phyloP scores from a whole-genome alignment of 2,797 vertebrate species.

The Neopelma chrysocephalum region DNA sequence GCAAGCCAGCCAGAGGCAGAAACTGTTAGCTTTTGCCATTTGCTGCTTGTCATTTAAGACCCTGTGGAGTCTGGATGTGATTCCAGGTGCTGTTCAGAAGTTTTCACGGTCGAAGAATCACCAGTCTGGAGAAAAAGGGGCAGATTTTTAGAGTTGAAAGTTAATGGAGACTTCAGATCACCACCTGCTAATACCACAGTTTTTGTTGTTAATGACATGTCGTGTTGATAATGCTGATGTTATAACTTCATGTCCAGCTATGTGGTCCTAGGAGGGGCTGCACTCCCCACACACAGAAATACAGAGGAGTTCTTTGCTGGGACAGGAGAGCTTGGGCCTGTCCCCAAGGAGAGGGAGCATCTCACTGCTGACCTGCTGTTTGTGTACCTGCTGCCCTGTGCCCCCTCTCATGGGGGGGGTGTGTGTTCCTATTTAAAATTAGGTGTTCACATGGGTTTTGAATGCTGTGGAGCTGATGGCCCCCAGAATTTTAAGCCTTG shows the following conservation, averaged over 20 bases:
- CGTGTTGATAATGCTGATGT: fast-evolving
- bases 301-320: fast-evolving
- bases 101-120: neutral
- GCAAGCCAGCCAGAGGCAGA: neutral
- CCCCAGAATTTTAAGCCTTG: fast-evolving
- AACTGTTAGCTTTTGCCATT: neutral
- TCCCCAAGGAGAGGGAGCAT: too few relatives aligned
- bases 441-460: fast-evolving
- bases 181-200: fast-evolving
- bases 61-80: neutral
- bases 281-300: fast-evolving
- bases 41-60: neutral
- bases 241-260: fast-evolving
- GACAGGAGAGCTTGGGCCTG: neutral
- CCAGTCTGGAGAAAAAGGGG: neutral
- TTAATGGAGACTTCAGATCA: neutral
- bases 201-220: fast-evolving
- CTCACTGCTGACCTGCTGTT: neutral
- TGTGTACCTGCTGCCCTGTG: neutral
- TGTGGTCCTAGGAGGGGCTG: neutral
- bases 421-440: fast-evolving
- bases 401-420: fast-evolving
- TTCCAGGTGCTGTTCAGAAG: neutral
- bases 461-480: fast-evolving
- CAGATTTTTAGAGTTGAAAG: neutral